Percentiles rank a stretch among this genome's conserved stretches.
phyloP scores from a whole-genome alignment of 2,113 vertebrate genomes.

The Perca schrenkii region DNA sequence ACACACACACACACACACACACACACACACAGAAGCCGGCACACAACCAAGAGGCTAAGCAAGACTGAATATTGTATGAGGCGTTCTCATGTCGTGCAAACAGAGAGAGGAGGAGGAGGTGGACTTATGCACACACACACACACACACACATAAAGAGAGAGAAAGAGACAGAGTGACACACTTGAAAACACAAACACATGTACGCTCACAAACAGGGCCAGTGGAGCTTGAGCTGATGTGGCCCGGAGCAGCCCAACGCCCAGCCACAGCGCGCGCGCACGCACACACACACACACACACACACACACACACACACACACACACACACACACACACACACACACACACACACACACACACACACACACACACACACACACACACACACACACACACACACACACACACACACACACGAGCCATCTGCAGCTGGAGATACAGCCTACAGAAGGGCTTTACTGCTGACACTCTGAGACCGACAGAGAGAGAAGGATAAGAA shows the following conservation, averaged over 20 bases:
- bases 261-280: constrained; percentile 49
- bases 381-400: constrained; percentile 37
- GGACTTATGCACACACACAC: constrained; percentile 26
- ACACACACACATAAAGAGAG: constrained; percentile 33
- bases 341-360: constrained; percentile 45
- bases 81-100: constrained; percentile 75
- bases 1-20: constrained; percentile 44
- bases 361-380: constrained; percentile 39
- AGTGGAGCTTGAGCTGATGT: constrained; percentile 82
- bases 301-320: constrained; percentile 52
- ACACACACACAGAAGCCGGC: constrained; percentile 26
- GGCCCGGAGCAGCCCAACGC: constrained; percentile 74
- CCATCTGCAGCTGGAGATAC: constrained; percentile 80
- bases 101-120: constrained; percentile 39
- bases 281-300: constrained; percentile 37
- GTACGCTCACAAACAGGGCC: constrained; percentile 73
- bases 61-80: constrained; percentile 83
- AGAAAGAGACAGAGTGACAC: constrained; percentile 62
- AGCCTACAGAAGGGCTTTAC: constrained; percentile 75
- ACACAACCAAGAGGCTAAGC: constrained; percentile 70
- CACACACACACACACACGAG: constrained; percentile 51
- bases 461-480: constrained; percentile 70
- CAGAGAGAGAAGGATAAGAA: constrained; percentile 44
- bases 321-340: constrained; percentile 38
- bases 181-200: constrained; percentile 76